A percentile compares a stretch with the other conserved stretches of the same genome.
Evolutionary conservation across 1,140 invertebrate genomes (phyloP).

Genomic region (Drosophila aff.): DNA sequence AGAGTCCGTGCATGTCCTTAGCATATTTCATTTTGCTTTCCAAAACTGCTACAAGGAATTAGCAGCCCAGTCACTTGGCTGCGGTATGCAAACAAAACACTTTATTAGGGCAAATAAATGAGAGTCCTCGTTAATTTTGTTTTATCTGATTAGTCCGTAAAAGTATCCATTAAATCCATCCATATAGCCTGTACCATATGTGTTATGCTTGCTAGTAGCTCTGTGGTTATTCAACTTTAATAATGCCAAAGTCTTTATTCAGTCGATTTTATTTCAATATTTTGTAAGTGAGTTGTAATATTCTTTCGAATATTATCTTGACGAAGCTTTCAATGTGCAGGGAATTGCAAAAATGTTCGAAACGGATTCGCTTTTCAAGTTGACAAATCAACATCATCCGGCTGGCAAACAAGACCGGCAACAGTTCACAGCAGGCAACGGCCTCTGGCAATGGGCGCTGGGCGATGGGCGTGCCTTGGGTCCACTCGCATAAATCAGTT

Average conservation of each 20-base stretch:
- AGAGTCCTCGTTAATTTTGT: conserved; percentile 7
- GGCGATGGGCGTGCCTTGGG: conserved; percentile 37
- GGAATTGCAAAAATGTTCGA: conserved; percentile 72
- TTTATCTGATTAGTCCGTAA: conserved; percentile 1
- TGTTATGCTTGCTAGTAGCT: neutral
- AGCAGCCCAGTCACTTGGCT: neutral
- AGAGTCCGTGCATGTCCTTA: conserved; percentile 23
- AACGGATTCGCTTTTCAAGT: conserved; percentile 78
- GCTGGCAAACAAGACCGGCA: conserved; percentile 59
- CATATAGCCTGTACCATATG: no score
- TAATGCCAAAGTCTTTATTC: neutral
- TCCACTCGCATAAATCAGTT: conserved; percentile 75
- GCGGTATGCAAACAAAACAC: conserved; percentile 8
- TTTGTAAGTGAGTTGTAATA: conserved; percentile 1
- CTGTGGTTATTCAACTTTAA: neutral
- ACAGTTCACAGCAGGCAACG: conserved; percentile 6
- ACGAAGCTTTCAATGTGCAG: conserved; percentile 49
- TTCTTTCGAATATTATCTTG: conserved; percentile 47
- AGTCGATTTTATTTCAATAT: neutral
- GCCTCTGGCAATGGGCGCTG: conserved; percentile 14
- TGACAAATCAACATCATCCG: conserved; percentile 82
- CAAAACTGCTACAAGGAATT: conserved; percentile 31
- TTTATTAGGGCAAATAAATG: conserved; percentile 7
- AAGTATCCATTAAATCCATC: neutral
- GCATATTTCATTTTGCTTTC: conserved; percentile 43